Evolutionary conservation across 2,113 vertebrate species (phyloP).

Genomic region (Neogale vison): DNA sequence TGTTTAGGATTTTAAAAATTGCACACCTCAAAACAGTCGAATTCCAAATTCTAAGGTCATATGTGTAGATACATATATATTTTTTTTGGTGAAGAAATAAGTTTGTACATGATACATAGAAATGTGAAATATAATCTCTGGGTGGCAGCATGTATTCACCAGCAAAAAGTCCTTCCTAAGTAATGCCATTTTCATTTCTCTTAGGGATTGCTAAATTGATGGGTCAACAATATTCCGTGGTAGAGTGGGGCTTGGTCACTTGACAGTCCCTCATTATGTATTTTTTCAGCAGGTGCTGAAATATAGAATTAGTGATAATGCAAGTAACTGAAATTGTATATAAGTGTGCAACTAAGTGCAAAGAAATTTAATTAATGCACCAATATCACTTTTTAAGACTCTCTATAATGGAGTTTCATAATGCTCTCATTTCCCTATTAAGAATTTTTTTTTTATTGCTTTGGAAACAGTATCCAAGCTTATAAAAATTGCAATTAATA

Average conservation of each 20-base stretch:
- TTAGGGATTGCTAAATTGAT: neutral
- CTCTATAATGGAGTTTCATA: slow-evolving; percentile 8
- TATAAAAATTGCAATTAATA: slow-evolving; percentile 9
- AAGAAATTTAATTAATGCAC: neutral
- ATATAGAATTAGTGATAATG: neutral
- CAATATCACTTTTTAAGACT: neutral
- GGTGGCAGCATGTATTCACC: neutral
- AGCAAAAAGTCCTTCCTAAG: neutral
- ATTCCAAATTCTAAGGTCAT: neutral
- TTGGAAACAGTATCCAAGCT: neutral
- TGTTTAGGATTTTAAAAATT: neutral
- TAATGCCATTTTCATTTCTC: neutral
- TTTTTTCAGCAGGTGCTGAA: neutral
- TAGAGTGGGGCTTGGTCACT: neutral
- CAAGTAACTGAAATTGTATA: neutral
- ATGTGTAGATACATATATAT: neutral
- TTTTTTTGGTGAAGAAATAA: slow-evolving; percentile 27
- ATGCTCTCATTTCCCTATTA: neutral
- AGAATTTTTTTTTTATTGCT: neutral
- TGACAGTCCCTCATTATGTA: neutral
- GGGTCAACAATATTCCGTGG: neutral
- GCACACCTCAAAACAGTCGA: neutral
- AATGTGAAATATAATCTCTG: slow-evolving; percentile 31
- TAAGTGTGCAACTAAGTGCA: neutral
- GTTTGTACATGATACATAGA: neutral